A percentile compares a stretch with the other conserved stretches of the same genome.
Evolutionary conservation across 2,113 vertebrate genomes (phyloP).

Genomic region (Dipodomys merriami): DNA sequence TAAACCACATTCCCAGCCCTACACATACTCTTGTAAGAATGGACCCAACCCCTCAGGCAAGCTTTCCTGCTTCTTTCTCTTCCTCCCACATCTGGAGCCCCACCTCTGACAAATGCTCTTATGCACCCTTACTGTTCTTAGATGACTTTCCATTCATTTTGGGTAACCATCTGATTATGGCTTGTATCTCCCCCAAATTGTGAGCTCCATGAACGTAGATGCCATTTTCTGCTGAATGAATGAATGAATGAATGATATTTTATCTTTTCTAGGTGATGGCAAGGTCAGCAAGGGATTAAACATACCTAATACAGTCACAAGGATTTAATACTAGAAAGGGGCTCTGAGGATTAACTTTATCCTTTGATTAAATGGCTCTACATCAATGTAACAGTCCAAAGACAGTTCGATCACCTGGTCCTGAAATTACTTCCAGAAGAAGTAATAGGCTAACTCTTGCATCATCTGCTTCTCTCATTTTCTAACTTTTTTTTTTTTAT

Average conservation of each 20-base stretch:
- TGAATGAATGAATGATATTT: constrained; percentile 10
- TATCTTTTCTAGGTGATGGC: constrained; percentile 46
- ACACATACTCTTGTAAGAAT: not conserved
- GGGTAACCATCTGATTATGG: not conserved
- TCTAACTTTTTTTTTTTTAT: not conserved
- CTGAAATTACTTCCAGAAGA: constrained; percentile 51
- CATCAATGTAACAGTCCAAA: constrained; percentile 39
- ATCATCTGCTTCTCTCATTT: not conserved
- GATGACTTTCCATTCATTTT: not conserved
- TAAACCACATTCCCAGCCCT: too few relatives aligned
- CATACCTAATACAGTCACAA: constrained; percentile 35
- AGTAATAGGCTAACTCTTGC: not conserved
- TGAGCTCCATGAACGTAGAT: not conserved
- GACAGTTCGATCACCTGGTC: not conserved
- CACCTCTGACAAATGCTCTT: not conserved
- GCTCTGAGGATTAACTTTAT: constrained; percentile 56
- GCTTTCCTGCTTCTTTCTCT: not conserved
- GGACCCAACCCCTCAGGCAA: not conserved
- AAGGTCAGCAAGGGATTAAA: constrained; percentile 65
- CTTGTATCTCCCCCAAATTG: not conserved
- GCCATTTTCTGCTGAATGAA: constrained; percentile 6
- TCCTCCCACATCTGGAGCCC: not conserved
- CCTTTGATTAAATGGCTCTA: constrained; percentile 52
- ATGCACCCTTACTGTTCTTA: not conserved
- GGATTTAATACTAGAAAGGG: constrained; percentile 46